Conservation (phyloP, 2,113 vertebrate genomes). For the Panthera leo region DNA sequence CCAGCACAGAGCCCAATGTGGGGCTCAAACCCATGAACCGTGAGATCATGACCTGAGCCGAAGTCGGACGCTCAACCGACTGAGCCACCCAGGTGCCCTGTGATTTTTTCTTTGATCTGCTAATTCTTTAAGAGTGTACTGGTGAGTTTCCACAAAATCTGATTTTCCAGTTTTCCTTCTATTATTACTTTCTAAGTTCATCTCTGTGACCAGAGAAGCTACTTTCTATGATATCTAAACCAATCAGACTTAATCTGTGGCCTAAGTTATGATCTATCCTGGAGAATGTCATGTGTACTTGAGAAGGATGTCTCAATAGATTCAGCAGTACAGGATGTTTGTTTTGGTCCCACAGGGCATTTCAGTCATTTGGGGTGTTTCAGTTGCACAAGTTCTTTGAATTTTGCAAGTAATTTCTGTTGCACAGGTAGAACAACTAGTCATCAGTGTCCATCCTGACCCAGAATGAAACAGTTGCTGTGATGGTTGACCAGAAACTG, state of each 20-base stretch:
- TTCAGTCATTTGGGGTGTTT: too few relatives aligned
- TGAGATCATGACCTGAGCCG: too few relatives aligned
- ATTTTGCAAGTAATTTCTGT: too few relatives aligned
- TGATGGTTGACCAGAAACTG: neutral
- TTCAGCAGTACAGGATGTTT: neutral
- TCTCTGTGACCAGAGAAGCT: neutral
- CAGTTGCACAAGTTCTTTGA: neutral
- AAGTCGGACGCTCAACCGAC: too few relatives aligned
- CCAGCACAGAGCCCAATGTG: too few relatives aligned
- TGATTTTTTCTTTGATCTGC: neutral
- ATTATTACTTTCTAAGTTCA: neutral
- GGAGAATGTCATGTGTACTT: rapidly evolving
- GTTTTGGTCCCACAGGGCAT: too few relatives aligned
- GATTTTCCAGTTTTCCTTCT: neutral
- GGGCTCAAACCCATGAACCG: too few relatives aligned
- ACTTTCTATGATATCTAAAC: neutral
- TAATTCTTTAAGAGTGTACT: neutral
- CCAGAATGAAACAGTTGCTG: neutral
- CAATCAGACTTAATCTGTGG: neutral
- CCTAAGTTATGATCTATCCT: neutral
- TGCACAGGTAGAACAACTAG: neutral
- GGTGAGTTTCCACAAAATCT: neutral
- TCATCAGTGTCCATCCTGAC: rapidly evolving
- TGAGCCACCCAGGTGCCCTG: neutral
- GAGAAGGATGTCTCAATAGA: neutral